A percentile compares a stretch with the other conserved stretches of the same genome.
Conservation (phyloP, 2,888 invertebrate species). For the Drosophila robusta region DNA sequence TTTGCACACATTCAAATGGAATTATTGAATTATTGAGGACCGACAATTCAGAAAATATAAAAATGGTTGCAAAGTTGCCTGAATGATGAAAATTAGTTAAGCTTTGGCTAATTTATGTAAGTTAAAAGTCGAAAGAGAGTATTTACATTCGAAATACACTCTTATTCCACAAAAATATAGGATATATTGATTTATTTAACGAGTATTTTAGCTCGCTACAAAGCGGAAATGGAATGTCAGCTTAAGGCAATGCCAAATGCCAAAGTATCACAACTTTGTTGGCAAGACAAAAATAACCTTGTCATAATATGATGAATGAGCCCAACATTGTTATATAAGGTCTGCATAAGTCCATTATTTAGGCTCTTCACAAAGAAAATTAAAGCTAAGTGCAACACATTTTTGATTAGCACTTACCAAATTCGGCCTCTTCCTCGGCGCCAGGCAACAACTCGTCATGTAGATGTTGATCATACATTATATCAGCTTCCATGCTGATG, state of each 20-base stretch:
- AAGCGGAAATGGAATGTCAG: background rate
- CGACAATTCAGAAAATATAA: too few relatives aligned
- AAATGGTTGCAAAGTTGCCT: too few relatives aligned
- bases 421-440: conserved; percentile 82
- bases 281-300: conserved; percentile 21
- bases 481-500: conserved; percentile 55
- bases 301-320: conserved; percentile 45
- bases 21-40: background rate
- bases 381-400: background rate
- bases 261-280: background rate
- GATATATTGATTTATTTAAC: background rate
- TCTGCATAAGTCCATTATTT: conserved; percentile 6
- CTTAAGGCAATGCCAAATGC: background rate
- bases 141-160: too few relatives aligned
- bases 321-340: background rate
- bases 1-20: background rate
- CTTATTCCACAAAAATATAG: too few relatives aligned
- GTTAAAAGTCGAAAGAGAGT: too few relatives aligned
- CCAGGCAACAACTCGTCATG: conserved; percentile 62
- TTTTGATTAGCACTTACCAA: conserved; percentile 74
- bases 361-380: background rate
- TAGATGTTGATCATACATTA: conserved; percentile 46
- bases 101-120: too few relatives aligned
- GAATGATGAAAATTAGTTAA: too few relatives aligned
- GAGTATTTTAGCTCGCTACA: background rate